A percentile compares a stretch with the other conserved stretches of the same genome.
phyloP scores from a whole-genome alignment of 2,113 vertebrate species.

The Odobenus rosmarus region DNA sequence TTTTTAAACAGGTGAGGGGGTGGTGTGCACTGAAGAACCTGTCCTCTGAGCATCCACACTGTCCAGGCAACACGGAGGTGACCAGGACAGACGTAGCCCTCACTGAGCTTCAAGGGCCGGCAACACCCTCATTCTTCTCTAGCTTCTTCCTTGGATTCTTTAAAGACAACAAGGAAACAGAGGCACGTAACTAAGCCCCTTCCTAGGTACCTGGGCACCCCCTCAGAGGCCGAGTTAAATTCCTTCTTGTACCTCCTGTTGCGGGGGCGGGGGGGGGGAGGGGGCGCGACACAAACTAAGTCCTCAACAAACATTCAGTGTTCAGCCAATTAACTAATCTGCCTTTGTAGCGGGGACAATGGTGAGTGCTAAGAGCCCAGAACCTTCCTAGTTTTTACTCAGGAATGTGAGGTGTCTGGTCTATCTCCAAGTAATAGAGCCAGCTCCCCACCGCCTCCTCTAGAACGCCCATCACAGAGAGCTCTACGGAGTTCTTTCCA shows the following conservation, averaged over 20 bases:
- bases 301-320: neutral
- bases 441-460: neutral
- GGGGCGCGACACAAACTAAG: neutral
- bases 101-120: rapidly evolving
- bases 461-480: neutral
- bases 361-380: neutral
- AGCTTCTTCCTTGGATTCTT: neutral
- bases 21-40: rapidly evolving
- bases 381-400: neutral
- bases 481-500: neutral
- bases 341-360: neutral
- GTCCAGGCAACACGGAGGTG: rapidly evolving
- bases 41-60: neutral
- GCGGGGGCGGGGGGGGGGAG: neutral
- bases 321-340: neutral
- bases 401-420: neutral
- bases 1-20: neutral
- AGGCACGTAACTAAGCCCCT: neutral
- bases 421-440: neutral
- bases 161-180: neutral
- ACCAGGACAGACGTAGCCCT: neutral
- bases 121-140: neutral
- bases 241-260: neutral
- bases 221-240: neutral
- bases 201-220: neutral